Base-by-base conservation (phyloP, 2,113 vertebrate species). In the Blennius ocellaris region DNA sequence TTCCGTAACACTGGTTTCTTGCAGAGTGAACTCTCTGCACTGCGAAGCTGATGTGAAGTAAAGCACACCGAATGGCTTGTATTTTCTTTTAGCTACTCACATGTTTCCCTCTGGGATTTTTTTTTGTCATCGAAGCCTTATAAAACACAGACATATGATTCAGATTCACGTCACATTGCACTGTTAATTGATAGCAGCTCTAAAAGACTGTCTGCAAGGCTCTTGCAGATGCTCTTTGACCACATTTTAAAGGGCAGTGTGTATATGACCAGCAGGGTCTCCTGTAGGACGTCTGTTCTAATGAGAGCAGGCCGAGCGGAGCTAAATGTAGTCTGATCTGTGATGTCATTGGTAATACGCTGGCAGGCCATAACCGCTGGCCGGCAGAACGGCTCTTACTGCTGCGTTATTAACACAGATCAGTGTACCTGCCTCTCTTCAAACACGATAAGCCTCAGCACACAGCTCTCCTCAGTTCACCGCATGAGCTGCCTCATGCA, bases 401-500 rank as follows among this genome's bases (percentile, higher is more conserved):
- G 21, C 66, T 49, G 39, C 6, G 65, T 83, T 86, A 83, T 91
- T 85, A 90, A 80, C 84, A 73, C 76, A 69, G 80, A 86, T 84
- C 84, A 86, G 80, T 65, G 78, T 86, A 84, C 84, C 82, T 81
- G 84, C 76, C 84, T 84, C 78, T 81, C 82, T 72, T 85, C 84
- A 79, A 84, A 79, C 76, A 81, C 1, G 45, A 75, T 80, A 76
- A 85, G 72, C 81, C 59, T 76, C 63, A 68, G 69, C 79, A 81
- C 71, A 74, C 77, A 73, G 69, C 65, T 66, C 54, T 17, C n/a
- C 38, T 76, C 79, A 39, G 16, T 61, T 59, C 49, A 39, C 56
- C 40, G 61, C 48, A 2, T 50, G 68, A 74, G 58, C 73, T 63
- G 47, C 49, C 76, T 74, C 57, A 73, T 64, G 49, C 62, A n/a